phyloP scores from a whole-genome alignment of 1,140 invertebrate species.

The Thaumetopoea pityocampa region DNA sequence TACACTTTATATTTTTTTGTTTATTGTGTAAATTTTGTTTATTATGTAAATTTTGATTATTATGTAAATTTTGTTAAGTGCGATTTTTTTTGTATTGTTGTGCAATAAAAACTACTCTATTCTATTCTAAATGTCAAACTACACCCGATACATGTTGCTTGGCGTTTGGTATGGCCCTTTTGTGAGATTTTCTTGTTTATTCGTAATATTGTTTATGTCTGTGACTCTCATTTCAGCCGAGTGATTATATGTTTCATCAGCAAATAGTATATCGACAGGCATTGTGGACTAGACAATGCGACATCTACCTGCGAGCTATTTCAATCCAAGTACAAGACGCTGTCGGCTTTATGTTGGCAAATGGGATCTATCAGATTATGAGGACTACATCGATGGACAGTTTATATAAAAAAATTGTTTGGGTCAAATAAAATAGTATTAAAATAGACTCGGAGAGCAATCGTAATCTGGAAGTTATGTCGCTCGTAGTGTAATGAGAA shows the following conservation, averaged over 20 bases:
- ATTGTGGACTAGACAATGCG: slow-evolving; percentile 21
- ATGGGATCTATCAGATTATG: slow-evolving; percentile 1
- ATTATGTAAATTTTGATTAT: too few relatives aligned
- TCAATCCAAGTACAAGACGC: slow-evolving; percentile 10
- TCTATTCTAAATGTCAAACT: not conserved
- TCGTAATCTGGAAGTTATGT: too few relatives aligned
- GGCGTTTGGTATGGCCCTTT: slow-evolving; percentile 16
- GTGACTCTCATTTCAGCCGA: slow-evolving; percentile 25
- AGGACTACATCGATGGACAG: too few relatives aligned
- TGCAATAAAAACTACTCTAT: too few relatives aligned
- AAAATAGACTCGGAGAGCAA: too few relatives aligned
- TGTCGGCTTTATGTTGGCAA: slow-evolving; percentile 6
- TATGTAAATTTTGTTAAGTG: too few relatives aligned
- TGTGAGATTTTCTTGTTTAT: slow-evolving; percentile 20
- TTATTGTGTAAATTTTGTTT: too few relatives aligned
- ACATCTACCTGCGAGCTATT: slow-evolving; percentile 13
- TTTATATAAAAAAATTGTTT: too few relatives aligned
- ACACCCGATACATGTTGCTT: slow-evolving; percentile 6
- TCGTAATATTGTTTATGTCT: slow-evolving; percentile 21
- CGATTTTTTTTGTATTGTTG: too few relatives aligned
- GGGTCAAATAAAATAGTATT: too few relatives aligned
- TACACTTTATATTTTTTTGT: too few relatives aligned
- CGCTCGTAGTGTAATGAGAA: too few relatives aligned
- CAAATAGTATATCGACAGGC: slow-evolving; percentile 18
- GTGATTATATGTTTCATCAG: slow-evolving; percentile 29